These are phyloP conservation scores for Cataglyphis livida DNA, from an alignment of 2,888 invertebrate species.

Conservation along the genomic window DNA sequence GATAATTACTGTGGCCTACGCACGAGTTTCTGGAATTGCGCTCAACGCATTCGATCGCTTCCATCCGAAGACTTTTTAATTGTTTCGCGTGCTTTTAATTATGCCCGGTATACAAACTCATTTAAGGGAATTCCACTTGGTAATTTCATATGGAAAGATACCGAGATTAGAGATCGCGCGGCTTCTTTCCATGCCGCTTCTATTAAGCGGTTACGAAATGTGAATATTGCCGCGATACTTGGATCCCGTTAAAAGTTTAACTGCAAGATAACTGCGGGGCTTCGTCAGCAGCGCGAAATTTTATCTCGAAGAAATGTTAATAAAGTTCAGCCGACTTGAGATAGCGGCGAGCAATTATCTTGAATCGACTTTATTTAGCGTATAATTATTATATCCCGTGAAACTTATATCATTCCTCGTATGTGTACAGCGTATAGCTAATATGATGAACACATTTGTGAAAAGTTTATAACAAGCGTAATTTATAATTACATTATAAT, in stretches of 20 bases:
- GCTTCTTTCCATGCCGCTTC: not conserved
- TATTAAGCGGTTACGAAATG: constrained; percentile 26
- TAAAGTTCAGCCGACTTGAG: constrained; percentile 37
- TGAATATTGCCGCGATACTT: constrained; percentile 17
- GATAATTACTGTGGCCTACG: constrained; percentile 17
- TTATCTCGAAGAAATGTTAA: constrained; percentile 53
- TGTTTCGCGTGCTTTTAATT: constrained; percentile 32
- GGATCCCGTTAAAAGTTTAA: constrained; percentile 38
- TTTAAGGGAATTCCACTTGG: constrained; percentile 22
- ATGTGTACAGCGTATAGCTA: not conserved
- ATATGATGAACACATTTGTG: not conserved
- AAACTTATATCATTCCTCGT: constrained; percentile 12
- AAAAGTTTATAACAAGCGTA: not conserved
- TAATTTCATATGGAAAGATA: constrained; percentile 20
- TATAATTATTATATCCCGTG: constrained; percentile 3
- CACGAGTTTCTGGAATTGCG: not conserved
- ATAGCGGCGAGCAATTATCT: constrained; percentile 32
- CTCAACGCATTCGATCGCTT: not conserved
- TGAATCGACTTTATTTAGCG: constrained; percentile 30
- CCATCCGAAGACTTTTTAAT: not conserved
- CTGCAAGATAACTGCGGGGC: constrained; percentile 25
- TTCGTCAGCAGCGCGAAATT: constrained; percentile 46
- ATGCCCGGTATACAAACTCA: not conserved
- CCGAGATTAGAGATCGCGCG: constrained; percentile 27
- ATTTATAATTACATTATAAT: not conserved